These are phyloP conservation scores for Mobula hypostoma DNA, from an alignment of 2,113 vertebrate genomes.

Conservation along the genomic window DNA sequence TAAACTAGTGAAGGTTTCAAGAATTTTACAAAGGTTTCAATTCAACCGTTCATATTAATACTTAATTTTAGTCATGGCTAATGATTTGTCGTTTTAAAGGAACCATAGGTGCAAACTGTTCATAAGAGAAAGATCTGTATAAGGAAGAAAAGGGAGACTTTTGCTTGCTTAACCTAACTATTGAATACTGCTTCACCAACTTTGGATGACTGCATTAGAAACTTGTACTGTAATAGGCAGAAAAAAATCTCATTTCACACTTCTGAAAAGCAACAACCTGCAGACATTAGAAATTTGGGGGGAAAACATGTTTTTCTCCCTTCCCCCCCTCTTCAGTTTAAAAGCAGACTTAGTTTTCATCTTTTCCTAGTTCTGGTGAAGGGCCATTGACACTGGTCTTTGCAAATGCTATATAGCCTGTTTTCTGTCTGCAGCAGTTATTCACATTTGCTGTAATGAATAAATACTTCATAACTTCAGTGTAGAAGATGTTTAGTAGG, in stretches of 20 bases:
- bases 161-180: background rate
- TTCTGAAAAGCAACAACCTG: background rate
- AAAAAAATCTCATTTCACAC: background rate
- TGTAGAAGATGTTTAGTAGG: background rate
- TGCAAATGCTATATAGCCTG: too few relatives aligned
- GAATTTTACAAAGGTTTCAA: background rate
- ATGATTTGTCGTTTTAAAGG: background rate
- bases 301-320: too few relatives aligned
- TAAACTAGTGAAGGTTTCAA: background rate
- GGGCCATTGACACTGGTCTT: too few relatives aligned
- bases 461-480: background rate
- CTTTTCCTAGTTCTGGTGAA: too few relatives aligned
- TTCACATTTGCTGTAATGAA: background rate
- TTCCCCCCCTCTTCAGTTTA: too few relatives aligned
- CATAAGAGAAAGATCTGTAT: background rate
- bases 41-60: background rate
- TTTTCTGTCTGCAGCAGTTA: too few relatives aligned
- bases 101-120: background rate
- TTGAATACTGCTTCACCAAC: background rate
- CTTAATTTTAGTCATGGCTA: background rate
- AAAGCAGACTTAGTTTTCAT: too few relatives aligned
- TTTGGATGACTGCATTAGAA: background rate
- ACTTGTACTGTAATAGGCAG: background rate
- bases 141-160: background rate
- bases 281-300: too few relatives aligned